Evolutionary conservation across 1,140 invertebrate genomes (phyloP), one percentile per base, ranked within the genome.

Genomic region (Choristoneura fumiferana): DNA sequence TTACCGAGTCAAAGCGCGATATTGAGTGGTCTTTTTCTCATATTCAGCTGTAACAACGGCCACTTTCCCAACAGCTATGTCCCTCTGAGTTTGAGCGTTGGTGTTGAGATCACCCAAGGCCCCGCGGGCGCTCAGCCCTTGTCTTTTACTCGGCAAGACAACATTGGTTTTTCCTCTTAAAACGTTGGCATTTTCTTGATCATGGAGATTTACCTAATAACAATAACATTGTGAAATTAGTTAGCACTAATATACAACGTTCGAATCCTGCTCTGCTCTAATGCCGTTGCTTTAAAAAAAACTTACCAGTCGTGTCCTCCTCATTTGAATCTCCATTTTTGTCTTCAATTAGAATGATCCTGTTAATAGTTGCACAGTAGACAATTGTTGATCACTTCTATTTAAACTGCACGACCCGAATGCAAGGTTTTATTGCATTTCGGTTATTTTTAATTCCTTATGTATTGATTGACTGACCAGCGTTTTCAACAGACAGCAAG

Each of bases 41-140:
- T 73, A 78, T 53, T 84, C 78, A 1, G 77, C 73, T 18, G 73
- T 56, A 22, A 74, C 62, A 37, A 73, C 65, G 2, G 73, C 71
- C 1, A 75, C 71, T 73, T 86, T 88, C 8, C 74, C 75, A 22
- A 73, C 53, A 39, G 57, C 63, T 8, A 74, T 59, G 40, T 79
- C 84, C 2, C 76, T 73, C 54, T 77, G 73, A 18, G 58, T 54
- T 70, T 78, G 73, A 5, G 79, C 63, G 67, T 87, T 88, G 0
- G 74, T 70, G 37, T 81, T 83, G 2, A 88, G 35, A 49, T 88
- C 85, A 8, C 81, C 82, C 10, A 88, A 69, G 33, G 75, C 81
- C n/a, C 85, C 85, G 6, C 85, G 73, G 18, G 80, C 68, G 52
- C 63, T 56, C 39, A 79, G 53, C 1, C 76, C 78, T 57, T 73